Conservation (phyloP, 2,113 vertebrate species). For the Mugil cephalus region DNA sequence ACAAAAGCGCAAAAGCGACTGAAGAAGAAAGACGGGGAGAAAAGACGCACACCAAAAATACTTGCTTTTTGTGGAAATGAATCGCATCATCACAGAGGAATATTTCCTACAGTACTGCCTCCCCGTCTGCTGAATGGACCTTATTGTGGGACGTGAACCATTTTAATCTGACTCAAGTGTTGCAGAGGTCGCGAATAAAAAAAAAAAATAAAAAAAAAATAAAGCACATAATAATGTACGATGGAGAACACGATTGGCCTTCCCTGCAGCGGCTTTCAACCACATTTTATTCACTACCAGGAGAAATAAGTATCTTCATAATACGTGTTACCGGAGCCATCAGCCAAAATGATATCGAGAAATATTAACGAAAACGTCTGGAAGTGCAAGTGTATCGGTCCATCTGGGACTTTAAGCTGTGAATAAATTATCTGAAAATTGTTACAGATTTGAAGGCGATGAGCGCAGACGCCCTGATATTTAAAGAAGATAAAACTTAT, state of each 20-base stretch:
- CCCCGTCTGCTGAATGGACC: not conserved
- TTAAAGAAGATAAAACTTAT: constrained; percentile 30
- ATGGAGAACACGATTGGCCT: constrained; percentile 24
- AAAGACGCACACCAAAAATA: constrained; percentile 27
- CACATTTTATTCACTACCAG: constrained; percentile 16
- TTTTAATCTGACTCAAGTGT: constrained; percentile 19
- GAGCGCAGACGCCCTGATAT: constrained; percentile 19
- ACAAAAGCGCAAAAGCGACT: constrained; percentile 41
- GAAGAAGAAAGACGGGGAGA: constrained; percentile 18
- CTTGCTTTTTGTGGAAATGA: constrained; percentile 28
- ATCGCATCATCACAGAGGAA: constrained; percentile 32
- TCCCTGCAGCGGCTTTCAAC: constrained; percentile 11
- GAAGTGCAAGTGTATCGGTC: constrained; percentile 14
- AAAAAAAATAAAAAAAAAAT: no score
- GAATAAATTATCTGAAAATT: constrained; percentile 20
- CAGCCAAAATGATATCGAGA: not conserved
- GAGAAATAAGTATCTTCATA: constrained; percentile 26
- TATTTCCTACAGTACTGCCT: constrained; percentile 17
- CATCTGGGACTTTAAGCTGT: not conserved
- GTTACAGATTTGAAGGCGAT: constrained; percentile 7
- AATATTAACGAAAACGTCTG: constrained; percentile 19
- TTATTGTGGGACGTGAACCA: constrained; percentile 9
- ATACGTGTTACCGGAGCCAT: constrained; percentile 21
- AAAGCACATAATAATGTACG: constrained; percentile 27
- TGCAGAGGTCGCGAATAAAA: constrained; percentile 24